Percentiles rank a stretch among this genome's conserved stretches.
Evolutionary conservation across 2,113 vertebrate genomes (phyloP).

Genomic region (Hippocampus guttulatus): DNA sequence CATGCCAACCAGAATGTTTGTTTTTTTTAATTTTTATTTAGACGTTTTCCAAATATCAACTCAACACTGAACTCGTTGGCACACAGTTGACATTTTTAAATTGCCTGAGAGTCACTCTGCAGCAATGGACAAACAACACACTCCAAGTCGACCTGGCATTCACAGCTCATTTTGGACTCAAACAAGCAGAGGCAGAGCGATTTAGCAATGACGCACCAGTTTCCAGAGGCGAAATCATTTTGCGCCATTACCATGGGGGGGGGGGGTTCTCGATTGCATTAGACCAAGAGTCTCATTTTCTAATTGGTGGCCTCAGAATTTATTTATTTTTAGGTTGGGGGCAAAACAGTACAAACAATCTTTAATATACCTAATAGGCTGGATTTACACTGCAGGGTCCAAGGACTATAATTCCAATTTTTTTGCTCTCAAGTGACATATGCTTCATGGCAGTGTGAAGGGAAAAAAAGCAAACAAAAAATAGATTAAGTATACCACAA

Average conservation of each 20-base stretch:
- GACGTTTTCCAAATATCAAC: neutral
- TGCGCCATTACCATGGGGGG: neutral
- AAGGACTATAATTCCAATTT: too few relatives aligned
- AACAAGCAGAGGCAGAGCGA: slow-evolving; percentile 24
- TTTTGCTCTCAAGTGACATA: too few relatives aligned
- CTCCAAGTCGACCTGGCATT: slow-evolving; percentile 42
- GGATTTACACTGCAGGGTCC: too few relatives aligned
- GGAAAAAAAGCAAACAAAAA: too few relatives aligned
- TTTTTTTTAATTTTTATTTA: neutral
- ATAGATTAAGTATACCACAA: slow-evolving; percentile 4
- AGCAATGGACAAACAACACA: slow-evolving; percentile 51
- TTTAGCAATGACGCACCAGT: slow-evolving; percentile 7
- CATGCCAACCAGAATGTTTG: slow-evolving; percentile 13
- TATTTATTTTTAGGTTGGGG: slow-evolving; percentile 7
- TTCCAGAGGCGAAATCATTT: slow-evolving; percentile 24
- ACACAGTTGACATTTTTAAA: slow-evolving; percentile 33
- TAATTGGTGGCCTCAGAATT: slow-evolving; percentile 14
- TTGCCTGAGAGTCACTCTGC: slow-evolving; percentile 36
- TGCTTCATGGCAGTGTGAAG: too few relatives aligned
- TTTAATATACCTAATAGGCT: neutral
- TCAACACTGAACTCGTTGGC: slow-evolving; percentile 5
- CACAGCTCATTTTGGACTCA: slow-evolving; percentile 31
- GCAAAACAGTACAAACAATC: neutral
- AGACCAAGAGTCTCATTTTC: slow-evolving; percentile 17
- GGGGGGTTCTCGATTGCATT: slow-evolving; percentile 11